Evolutionary conservation across 2,888 invertebrate genomes (phyloP).

Genomic region (Scaptomyza polygonia): DNA sequence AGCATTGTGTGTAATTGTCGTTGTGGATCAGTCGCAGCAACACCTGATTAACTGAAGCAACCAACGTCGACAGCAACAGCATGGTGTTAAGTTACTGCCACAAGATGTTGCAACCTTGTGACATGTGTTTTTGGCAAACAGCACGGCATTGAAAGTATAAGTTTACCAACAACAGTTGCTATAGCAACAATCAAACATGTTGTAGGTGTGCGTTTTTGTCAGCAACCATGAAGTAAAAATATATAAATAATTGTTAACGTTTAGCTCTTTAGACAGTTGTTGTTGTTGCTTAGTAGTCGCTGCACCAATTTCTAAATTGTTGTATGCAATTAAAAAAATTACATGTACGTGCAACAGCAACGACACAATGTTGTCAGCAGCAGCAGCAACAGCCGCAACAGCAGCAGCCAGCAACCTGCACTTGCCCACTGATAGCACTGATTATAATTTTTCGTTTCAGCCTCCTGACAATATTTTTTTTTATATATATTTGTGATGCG

Average conservation of each 20-base stretch:
- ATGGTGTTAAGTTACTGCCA: conserved; percentile 67
- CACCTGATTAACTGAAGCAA: conserved; percentile 83
- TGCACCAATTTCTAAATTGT: conserved; percentile 73
- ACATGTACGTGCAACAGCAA: conserved; percentile 74
- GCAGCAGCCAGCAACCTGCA: conserved; percentile 30
- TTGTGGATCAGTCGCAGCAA: conserved; percentile 82
- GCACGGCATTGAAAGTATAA: conserved; percentile 74
- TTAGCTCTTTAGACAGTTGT: conserved; percentile 22
- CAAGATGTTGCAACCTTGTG: conserved; percentile 65
- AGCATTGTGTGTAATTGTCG: conserved; percentile 80
- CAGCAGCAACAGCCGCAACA: conserved; percentile 20
- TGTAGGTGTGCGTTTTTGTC: conserved; percentile 43
- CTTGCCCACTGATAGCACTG: conserved; percentile 67
- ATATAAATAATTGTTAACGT: conserved; percentile 38
- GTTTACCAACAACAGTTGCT: conserved; percentile 63
- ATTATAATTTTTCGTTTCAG: conserved; percentile 70
- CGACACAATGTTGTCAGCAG: conserved; percentile 49
- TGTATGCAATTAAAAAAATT: conserved; percentile 81
- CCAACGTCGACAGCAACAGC: conserved; percentile 45
- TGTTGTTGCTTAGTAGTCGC: conserved; percentile 28
- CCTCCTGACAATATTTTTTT: conserved; percentile 35
- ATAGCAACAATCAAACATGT: conserved; percentile 37
- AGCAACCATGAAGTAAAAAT: conserved; percentile 22
- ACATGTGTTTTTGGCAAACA: conserved; percentile 69
- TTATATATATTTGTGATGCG: conserved; percentile 20